Evolutionary conservation across 2,888 invertebrate genomes (phyloP).

Genomic region (Cabera pusaria): DNA sequence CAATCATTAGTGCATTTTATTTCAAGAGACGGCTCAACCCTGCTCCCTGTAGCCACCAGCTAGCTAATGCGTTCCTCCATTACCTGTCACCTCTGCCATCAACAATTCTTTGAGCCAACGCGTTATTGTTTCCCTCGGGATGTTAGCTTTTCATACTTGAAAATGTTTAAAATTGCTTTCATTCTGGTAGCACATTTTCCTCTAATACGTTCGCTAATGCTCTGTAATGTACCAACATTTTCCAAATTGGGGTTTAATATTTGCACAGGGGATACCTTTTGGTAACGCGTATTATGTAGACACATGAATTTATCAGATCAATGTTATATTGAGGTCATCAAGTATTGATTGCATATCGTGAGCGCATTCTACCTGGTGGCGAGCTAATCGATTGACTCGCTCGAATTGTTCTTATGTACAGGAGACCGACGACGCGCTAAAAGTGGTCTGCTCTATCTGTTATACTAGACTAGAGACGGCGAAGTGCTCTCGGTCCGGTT

Average conservation of each 20-base stretch:
- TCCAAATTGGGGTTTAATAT: slow-evolving; percentile 5
- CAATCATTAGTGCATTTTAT: slow-evolving; percentile 72
- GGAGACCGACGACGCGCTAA: slow-evolving; percentile 2
- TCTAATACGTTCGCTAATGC: slow-evolving; percentile 17
- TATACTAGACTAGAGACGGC: slow-evolving; percentile 54
- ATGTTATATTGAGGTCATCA: slow-evolving; percentile 1
- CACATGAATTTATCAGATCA: background rate
- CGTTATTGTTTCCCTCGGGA: slow-evolving; percentile 43
- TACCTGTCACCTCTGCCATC: slow-evolving; percentile 60
- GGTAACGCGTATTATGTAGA: background rate
- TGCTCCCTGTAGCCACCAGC: slow-evolving; percentile 29
- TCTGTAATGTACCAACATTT: slow-evolving; percentile 9
- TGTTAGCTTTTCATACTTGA: slow-evolving; percentile 18
- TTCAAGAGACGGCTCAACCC: slow-evolving; percentile 46
- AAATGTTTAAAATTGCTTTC: slow-evolving; percentile 19
- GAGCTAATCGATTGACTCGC: slow-evolving; percentile 5
- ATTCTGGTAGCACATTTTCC: slow-evolving; percentile 14
- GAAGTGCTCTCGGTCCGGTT: slow-evolving; percentile 47
- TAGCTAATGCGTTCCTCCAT: slow-evolving; percentile 69
- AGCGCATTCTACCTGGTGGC: background rate
- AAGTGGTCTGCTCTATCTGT: slow-evolving; percentile 36
- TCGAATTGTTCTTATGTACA: slow-evolving; percentile 5
- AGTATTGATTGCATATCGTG: background rate
- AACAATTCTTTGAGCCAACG: slow-evolving; percentile 46
- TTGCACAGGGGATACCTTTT: slow-evolving; percentile 1